These are phyloP conservation scores for Neoascia interrupta DNA, from an alignment of 2,888 invertebrate species.

Conservation along the genomic window DNA sequence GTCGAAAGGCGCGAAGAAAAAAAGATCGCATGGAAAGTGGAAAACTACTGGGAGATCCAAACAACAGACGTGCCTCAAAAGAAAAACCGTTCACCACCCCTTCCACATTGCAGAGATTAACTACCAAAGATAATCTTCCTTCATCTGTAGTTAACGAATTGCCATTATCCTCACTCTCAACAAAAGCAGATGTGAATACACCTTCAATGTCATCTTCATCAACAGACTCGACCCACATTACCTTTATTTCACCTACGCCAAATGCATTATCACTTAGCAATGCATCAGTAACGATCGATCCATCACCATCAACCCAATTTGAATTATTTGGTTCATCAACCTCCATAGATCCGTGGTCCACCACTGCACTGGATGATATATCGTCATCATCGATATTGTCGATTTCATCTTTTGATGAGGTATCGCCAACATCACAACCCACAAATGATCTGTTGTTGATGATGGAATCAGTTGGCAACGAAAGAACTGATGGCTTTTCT, in stretches of 20 bases:
- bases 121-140: slow-evolving; percentile 26
- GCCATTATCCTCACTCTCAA: slow-evolving; percentile 21
- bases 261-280: background rate
- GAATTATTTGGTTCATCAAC: slow-evolving; percentile 50
- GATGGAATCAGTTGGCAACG: slow-evolving; percentile 53
- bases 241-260: slow-evolving; percentile 23
- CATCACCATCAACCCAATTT: slow-evolving; percentile 31
- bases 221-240: slow-evolving; percentile 19
- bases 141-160: slow-evolving; percentile 18
- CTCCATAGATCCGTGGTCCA: slow-evolving; percentile 49
- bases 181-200: slow-evolving; percentile 15
- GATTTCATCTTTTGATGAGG: slow-evolving; percentile 44
- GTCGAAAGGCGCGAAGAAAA: slow-evolving; percentile 75
- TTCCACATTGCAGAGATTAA: slow-evolving; percentile 27
- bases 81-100: slow-evolving; percentile 45
- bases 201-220: slow-evolving; percentile 56
- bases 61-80: slow-evolving; percentile 61
- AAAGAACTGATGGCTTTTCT: slow-evolving; percentile 47
- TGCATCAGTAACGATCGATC: slow-evolving; percentile 23
- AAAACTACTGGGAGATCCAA: slow-evolving; percentile 64
- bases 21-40: slow-evolving; percentile 27
- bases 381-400: slow-evolving; percentile 39
- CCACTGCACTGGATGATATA: slow-evolving; percentile 40
- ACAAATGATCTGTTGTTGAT: slow-evolving; percentile 51
- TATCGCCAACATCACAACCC: slow-evolving; percentile 45